A percentile compares a stretch with the other conserved stretches of the same genome.
Conservation (phyloP, 2,888 invertebrate species). For the Crematogaster levior region DNA sequence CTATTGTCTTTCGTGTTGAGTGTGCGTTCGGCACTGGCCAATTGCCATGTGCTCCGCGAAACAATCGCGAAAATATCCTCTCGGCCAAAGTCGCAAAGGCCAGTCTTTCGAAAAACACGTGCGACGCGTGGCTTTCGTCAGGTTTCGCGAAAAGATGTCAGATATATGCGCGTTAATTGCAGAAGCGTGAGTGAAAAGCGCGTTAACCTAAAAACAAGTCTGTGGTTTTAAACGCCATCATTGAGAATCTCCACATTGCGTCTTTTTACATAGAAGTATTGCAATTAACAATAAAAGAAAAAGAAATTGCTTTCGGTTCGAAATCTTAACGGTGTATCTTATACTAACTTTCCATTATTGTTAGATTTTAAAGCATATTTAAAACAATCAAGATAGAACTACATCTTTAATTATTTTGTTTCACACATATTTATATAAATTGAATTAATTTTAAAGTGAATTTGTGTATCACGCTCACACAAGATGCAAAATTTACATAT, state of each 20-base stretch:
- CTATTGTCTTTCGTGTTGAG: slow-evolving; percentile 47
- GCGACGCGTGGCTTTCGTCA: slow-evolving; percentile 31
- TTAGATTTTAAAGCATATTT: neutral
- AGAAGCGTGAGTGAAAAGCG: neutral
- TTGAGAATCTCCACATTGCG: neutral
- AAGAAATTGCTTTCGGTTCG: neutral
- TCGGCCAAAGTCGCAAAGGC: slow-evolving; percentile 75
- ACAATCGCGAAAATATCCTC: slow-evolving; percentile 72
- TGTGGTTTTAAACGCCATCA: neutral
- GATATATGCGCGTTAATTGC: neutral
- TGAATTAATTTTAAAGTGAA: neutral
- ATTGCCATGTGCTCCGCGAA: slow-evolving; percentile 74
- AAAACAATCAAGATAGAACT: neutral
- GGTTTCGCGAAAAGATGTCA: slow-evolving; percentile 3
- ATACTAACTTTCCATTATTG: neutral
- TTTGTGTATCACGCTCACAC: neutral
- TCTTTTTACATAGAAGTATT: neutral
- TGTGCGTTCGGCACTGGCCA: slow-evolving; percentile 68
- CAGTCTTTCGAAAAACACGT: slow-evolving; percentile 66
- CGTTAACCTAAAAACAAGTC: neutral
- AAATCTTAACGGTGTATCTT: neutral
- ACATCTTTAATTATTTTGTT: neutral
- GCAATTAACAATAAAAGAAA: neutral
- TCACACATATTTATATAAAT: neutral
- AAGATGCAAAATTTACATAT: neutral